Evolutionary conservation across 2,113 vertebrate genomes (phyloP), one percentile per base, ranked within the genome.

Genomic region (Phylloscopus whistleri): DNA sequence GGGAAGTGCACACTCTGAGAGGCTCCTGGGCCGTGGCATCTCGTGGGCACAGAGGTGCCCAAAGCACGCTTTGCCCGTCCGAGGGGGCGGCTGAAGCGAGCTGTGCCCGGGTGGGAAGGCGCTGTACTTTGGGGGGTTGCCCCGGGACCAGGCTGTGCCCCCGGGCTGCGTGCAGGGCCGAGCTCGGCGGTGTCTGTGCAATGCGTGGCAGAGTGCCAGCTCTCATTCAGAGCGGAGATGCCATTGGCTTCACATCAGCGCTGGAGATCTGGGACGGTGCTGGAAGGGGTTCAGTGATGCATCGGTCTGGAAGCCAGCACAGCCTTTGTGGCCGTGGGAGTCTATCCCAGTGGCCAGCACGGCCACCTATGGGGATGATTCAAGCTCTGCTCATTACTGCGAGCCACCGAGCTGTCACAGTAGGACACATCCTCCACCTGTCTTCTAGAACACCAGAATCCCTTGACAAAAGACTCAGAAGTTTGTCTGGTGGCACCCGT

Each of bases 201-300:
- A 7, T 0, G 63, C 3, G 2, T 51, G 96, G 95, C 89, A 0
- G 20, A 9, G 20, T 52, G 95, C 95, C 95, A 93, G 89, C 83
- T 67, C 91, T 81, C 76, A 93, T 87, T 96, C 95, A 94, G 26
- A 74, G 80, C 24, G 7, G 89, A 93, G 83, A 97, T 97, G 96
- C 89, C 89, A 93, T 84, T 94, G 89, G 80, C 79, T 91, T 89
- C 95, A 89, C 93, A 94, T 92, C 86, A 97, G 94, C 17, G 56
- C 80, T 74, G 69, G 63, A 48, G 89, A 94, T 89, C 48, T 90
- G 86, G 94, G 89, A 92, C 89, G 52, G 89, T 23, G 76, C 89
- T 95, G 93, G 88, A 95, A 89, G 39, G 70, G 86, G 52, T 24
- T 97, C 91, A 96, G 86, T 37, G 93, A 60, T 87, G 89, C 86